These are phyloP conservation scores for Scytalopus superciliaris DNA, from an alignment of 2,113 vertebrate genomes.

Conservation along the genomic window DNA sequence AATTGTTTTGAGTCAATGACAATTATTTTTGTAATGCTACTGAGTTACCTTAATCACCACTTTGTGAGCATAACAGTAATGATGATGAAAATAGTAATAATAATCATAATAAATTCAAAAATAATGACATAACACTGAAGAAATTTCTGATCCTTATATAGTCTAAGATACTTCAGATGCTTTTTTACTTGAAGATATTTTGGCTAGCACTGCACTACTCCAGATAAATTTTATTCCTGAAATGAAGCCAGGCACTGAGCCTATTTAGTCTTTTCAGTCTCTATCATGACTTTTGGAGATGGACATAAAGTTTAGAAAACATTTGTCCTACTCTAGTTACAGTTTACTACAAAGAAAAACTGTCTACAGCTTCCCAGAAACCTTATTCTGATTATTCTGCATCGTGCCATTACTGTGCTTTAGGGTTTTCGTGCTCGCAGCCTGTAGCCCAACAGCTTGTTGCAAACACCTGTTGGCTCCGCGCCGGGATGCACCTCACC, in stretches of 20 bases:
- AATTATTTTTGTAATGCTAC: not conserved
- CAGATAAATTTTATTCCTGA: not conserved
- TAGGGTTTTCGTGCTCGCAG: not conserved
- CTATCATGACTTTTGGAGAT: not conserved
- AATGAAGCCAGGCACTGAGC: not conserved
- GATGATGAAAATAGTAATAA: not conserved
- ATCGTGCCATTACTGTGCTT: rapidly evolving
- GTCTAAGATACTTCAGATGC: not conserved
- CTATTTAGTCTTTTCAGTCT: not conserved
- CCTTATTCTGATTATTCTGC: not conserved
- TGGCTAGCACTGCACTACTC: not conserved
- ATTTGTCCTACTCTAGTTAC: not conserved
- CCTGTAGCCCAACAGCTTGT: rapidly evolving
- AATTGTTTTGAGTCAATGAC: not conserved
- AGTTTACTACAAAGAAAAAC: not conserved
- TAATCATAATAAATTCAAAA: not conserved
- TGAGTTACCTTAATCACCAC: not conserved
- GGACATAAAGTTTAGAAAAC: not conserved
- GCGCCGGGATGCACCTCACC: not conserved
- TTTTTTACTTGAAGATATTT: not conserved
- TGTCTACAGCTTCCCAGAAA: not conserved
- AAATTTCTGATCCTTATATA: not conserved
- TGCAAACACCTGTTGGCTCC: rapidly evolving
- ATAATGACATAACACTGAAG: not conserved
- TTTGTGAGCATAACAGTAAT: not conserved